A percentile compares a stretch with the other conserved stretches of the same genome.
Evolutionary conservation across 2,797 vertebrate species (phyloP).

Genomic region (Tragelaphus eurycerus): DNA sequence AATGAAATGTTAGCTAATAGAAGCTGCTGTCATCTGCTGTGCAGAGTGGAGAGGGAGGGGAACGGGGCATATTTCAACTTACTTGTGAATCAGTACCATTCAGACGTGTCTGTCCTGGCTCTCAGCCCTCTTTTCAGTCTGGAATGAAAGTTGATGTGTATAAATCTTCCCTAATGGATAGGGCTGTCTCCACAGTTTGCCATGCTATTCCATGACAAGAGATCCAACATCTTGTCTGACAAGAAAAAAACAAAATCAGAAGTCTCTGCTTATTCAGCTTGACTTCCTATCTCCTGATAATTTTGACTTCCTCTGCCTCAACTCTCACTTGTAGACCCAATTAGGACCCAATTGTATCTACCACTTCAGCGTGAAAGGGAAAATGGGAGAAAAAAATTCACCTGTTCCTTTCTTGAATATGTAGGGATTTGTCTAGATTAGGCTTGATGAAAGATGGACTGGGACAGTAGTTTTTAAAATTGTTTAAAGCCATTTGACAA

Average conservation of each 20-base stretch:
- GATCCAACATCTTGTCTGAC: background rate
- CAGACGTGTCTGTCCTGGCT: background rate
- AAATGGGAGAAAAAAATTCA: background rate
- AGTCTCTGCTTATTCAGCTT: background rate
- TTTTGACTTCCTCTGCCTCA: background rate
- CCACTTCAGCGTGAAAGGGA: background rate
- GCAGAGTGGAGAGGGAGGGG: background rate
- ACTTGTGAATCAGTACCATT: background rate
- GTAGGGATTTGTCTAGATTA: background rate
- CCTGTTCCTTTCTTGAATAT: background rate
- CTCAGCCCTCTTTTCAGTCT: conserved; percentile 8
- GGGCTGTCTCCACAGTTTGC: background rate
- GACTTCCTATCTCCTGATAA: background rate
- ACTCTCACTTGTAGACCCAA: background rate
- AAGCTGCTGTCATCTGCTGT: background rate
- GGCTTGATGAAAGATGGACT: background rate
- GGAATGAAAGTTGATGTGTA: background rate
- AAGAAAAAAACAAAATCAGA: conserved; percentile 39
- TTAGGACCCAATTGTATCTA: background rate
- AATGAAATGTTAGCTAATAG: conserved; percentile 28
- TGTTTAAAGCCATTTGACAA: background rate
- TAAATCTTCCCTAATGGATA: conserved; percentile 39
- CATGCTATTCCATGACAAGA: background rate
- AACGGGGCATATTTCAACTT: background rate
- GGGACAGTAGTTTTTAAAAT: background rate